Evolutionary conservation across 1,140 invertebrate genomes (phyloP).

Genomic region (Microplitis demolitor): DNA sequence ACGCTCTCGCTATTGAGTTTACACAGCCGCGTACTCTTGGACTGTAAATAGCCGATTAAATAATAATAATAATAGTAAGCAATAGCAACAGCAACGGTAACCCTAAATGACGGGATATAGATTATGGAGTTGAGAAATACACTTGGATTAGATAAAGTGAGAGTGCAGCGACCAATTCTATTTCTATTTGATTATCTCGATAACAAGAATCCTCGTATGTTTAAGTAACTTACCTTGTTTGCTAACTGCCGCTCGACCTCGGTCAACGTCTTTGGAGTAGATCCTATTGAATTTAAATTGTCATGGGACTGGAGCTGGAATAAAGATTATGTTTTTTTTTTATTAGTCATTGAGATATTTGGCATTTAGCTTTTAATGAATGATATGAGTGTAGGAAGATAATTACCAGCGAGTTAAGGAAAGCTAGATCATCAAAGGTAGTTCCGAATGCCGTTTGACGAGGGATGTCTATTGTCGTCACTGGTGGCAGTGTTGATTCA

Average conservation of each 20-base stretch:
- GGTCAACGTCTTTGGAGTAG: constrained; percentile 52
- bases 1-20: constrained; percentile 3
- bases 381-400: neutral
- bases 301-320: constrained; percentile 46
- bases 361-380: neutral
- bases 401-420: constrained; percentile 57
- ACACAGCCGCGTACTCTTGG: neutral
- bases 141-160: neutral
- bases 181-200: constrained; percentile 3
- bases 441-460: constrained; percentile 52
- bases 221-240: constrained; percentile 48
- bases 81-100: too few relatives aligned
- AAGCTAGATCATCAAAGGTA: constrained; percentile 53
- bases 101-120: constrained; percentile 13
- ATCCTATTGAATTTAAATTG: constrained; percentile 29
- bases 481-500: constrained; percentile 13
- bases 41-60: constrained; percentile 19
- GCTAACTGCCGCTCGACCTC: constrained; percentile 55
- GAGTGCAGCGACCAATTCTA: neutral
- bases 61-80: too few relatives aligned
- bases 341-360: neutral
- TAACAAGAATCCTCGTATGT: constrained; percentile 1
- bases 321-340: constrained; percentile 6
- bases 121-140: constrained; percentile 12
- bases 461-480: constrained; percentile 26